Evolutionary conservation across 2,888 invertebrate species (phyloP).

Genomic region (Selenia dentaria): DNA sequence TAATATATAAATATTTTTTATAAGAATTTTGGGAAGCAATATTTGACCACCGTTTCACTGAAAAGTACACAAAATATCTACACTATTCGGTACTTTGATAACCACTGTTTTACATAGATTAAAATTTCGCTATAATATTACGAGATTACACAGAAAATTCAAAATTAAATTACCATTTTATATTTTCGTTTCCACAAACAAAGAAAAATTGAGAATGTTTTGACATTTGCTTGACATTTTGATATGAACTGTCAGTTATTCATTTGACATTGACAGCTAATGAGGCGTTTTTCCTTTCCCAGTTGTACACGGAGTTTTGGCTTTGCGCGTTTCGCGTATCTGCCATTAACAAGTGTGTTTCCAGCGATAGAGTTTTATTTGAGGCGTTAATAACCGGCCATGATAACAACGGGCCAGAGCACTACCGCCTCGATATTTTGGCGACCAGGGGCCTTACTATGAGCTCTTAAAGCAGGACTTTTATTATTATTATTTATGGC

Average conservation of each 20-base stretch:
- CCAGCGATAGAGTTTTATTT: too few species aligned
- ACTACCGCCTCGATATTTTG: too few species aligned
- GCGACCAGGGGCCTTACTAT: too few species aligned
- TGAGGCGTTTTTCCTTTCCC: too few species aligned
- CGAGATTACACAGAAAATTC: conserved; percentile 54
- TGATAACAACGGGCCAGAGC: too few species aligned
- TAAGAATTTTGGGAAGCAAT: conserved; percentile 32
- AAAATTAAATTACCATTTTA: conserved; percentile 76
- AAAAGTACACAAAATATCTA: conserved; percentile 55
- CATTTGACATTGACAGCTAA: conserved; percentile 4
- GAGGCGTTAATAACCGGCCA: too few species aligned
- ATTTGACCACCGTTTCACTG: conserved; percentile 37
- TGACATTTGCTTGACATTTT: conserved; percentile 32
- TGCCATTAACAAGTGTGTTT: too few species aligned
- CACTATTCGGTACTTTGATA: conserved; percentile 29
- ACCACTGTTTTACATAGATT: conserved; percentile 8
- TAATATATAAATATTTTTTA: conserved; percentile 21
- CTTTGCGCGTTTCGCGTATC: too few species aligned
- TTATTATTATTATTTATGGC: too few species aligned
- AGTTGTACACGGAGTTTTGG: too few species aligned
- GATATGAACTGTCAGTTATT: conserved; percentile 1
- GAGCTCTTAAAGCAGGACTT: too few species aligned
- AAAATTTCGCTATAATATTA: too few species aligned
- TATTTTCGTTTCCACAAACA: conserved; percentile 39
- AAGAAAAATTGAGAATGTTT: conserved; percentile 31